Evolutionary conservation across 2,888 invertebrate genomes (phyloP).

Genomic region (Sinelater perroti): DNA sequence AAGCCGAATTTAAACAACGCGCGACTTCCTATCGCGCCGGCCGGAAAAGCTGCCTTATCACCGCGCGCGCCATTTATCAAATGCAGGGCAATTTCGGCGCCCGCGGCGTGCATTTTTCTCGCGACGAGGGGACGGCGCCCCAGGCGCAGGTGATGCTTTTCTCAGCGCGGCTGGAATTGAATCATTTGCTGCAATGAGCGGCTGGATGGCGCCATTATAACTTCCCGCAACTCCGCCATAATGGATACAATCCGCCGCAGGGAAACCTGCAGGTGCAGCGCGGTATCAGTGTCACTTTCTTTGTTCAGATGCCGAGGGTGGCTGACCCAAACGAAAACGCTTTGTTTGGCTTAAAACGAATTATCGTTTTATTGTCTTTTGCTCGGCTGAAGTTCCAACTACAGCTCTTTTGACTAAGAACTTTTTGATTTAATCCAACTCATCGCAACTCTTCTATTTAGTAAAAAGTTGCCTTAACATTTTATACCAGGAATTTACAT

Average conservation of each 20-base stretch:
- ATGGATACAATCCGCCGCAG: slow-evolving; percentile 28
- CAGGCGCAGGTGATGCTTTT: slow-evolving; percentile 46
- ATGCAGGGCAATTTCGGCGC: slow-evolving; percentile 28
- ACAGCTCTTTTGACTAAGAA: too few relatives aligned
- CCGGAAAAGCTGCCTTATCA: slow-evolving; percentile 31
- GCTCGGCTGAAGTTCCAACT: too few relatives aligned
- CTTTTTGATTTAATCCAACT: too few relatives aligned
- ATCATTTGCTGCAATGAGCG: slow-evolving; percentile 44
- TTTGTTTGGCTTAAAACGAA: too few relatives aligned
- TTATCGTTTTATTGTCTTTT: too few relatives aligned
- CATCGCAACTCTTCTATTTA: too few relatives aligned
- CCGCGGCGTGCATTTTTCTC: slow-evolving; percentile 25
- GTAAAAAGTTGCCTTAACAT: too few relatives aligned
- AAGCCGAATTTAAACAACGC: slow-evolving; percentile 4
- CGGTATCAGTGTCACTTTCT: too few relatives aligned
- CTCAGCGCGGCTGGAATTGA: slow-evolving; percentile 45
- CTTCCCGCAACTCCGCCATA: slow-evolving; percentile 30
- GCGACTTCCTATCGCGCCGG: background rate
- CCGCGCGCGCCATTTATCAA: slow-evolving; percentile 38
- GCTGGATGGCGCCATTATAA: slow-evolving; percentile 36
- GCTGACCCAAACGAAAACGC: too few relatives aligned
- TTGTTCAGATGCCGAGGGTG: too few relatives aligned
- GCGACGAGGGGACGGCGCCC: slow-evolving; percentile 12
- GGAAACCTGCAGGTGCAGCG: slow-evolving; percentile 26
- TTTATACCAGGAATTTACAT: too few relatives aligned